These are phyloP conservation scores for Muscicapa adusta DNA, from an alignment of 2,113 vertebrate genomes.

Conservation along the genomic window DNA sequence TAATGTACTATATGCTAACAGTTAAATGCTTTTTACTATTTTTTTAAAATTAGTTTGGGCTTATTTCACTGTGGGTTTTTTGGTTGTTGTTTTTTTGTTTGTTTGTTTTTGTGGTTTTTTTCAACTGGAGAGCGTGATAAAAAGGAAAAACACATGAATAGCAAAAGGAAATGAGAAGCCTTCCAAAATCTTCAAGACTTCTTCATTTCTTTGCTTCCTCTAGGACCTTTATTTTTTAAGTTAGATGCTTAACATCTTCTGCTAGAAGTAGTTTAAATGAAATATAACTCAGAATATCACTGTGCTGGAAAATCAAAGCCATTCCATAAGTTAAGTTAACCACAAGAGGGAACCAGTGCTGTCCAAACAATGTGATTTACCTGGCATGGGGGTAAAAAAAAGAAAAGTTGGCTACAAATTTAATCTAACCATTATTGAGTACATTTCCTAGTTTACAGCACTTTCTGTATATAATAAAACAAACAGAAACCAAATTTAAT, in stretches of 20 bases:
- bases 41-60: background rate
- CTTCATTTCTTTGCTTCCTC: background rate
- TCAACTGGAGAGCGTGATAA: background rate
- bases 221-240: background rate
- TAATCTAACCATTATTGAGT: background rate
- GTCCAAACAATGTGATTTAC: background rate
- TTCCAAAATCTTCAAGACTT: background rate
- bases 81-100: too few relatives aligned
- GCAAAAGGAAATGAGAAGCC: background rate
- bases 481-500: background rate
- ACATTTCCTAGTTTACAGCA: background rate
- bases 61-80: background rate
- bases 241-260: background rate
- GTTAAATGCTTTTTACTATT: background rate
- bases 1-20: background rate
- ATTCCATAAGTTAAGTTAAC: background rate
- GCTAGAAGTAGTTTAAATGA: background rate
- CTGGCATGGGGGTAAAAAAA: background rate
- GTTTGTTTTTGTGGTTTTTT: background rate
- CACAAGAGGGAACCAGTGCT: slow-evolving; percentile 61
- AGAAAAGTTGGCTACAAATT: background rate
- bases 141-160: background rate
- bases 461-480: background rate
- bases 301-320: background rate
- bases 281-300: background rate